phyloP scores from a whole-genome alignment of 2,888 invertebrate genomes.

The Unio delphinus region DNA sequence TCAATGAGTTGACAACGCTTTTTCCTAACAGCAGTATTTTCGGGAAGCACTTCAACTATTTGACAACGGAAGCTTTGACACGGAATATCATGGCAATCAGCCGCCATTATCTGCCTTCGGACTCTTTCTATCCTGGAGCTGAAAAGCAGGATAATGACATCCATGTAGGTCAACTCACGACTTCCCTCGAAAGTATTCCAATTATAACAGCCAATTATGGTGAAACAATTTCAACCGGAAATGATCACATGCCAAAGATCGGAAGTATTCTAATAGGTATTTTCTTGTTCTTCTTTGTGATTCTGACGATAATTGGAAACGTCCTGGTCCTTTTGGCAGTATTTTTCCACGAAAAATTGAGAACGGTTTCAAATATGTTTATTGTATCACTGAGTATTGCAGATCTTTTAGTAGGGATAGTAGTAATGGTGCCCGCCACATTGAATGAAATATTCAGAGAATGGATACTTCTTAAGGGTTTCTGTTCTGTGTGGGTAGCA shows the following conservation, averaged over 20 bases:
- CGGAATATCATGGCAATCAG: background rate
- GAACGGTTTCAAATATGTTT: slow-evolving; percentile 59
- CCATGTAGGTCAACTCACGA: background rate
- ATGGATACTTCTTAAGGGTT: slow-evolving; percentile 48
- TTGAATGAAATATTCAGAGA: slow-evolving; percentile 51
- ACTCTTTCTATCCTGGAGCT: background rate
- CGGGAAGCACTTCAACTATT: background rate
- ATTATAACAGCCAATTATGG: too few species aligned
- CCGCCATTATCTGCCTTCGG: slow-evolving; percentile 1
- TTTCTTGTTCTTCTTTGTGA: slow-evolving; percentile 39
- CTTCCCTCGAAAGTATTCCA: too few species aligned
- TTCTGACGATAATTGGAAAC: slow-evolving; percentile 51
- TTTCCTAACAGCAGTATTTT: background rate
- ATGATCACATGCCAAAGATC: background rate
- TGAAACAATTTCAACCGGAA: too few species aligned
- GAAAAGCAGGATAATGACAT: too few species aligned
- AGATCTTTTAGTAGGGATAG: slow-evolving; percentile 56
- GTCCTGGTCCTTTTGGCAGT: slow-evolving; percentile 53
- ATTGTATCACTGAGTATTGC: slow-evolving; percentile 57
- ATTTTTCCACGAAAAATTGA: slow-evolving; percentile 41
- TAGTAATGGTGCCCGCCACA: slow-evolving; percentile 60
- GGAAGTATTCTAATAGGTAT: slow-evolving; percentile 38
- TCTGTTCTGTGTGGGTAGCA: slow-evolving; percentile 60
- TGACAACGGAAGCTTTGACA: background rate
- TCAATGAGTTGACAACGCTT: background rate